Base-by-base conservation (phyloP, 2,888 invertebrate species). In the Eristalis pertinax region DNA sequence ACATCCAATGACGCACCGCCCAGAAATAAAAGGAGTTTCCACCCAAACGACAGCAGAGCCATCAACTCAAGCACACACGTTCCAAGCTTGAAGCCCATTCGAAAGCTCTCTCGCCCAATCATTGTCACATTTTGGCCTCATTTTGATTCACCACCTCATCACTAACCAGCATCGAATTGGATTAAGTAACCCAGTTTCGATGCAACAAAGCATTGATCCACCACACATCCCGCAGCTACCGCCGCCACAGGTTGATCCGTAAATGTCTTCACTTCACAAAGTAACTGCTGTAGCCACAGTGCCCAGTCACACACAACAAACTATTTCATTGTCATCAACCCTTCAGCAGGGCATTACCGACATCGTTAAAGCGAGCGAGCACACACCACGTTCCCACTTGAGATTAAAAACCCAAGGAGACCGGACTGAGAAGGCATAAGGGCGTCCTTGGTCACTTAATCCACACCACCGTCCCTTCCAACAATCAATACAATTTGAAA, bases 401-500 rank as follows among this genome's bases (percentile, higher is more conserved):
- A 85, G 81, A 77, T 82, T 81, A 69, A 38, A 65, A 77, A 73
- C 58, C 63, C 76, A 35, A 13, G 38, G 38, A 13, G 38, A 38
- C 8, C 1, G 11, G 35, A 35, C 10, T 10, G 13, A 38, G 38
- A 11, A 10, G 38, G 32, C 32, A 32, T 32, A 35, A 72, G 73
- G 63, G 41, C 32, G 32, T 63, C 26, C 68, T 35, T 43, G 50
- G 43, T 63, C 67, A 60, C 69, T 81, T 80, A 72, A 78, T 78
- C 41, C 73, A 19, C 38, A 56, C 29, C 67, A 84, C 65, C 69
- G 65, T 67, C 15, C 67, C 82, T 86, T 38, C 13, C 82, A 82
- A 77, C 78, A 82, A 86, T 82, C 78, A 82, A 85, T 81, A 76
- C 73, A 77, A 86, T 86, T 82, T 78, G 32, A 78, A 78, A 67